Percentiles rank a stretch among this genome's conserved stretches.
phyloP scores from a whole-genome alignment of 1,140 invertebrate species.

The Drosophila leontia region DNA sequence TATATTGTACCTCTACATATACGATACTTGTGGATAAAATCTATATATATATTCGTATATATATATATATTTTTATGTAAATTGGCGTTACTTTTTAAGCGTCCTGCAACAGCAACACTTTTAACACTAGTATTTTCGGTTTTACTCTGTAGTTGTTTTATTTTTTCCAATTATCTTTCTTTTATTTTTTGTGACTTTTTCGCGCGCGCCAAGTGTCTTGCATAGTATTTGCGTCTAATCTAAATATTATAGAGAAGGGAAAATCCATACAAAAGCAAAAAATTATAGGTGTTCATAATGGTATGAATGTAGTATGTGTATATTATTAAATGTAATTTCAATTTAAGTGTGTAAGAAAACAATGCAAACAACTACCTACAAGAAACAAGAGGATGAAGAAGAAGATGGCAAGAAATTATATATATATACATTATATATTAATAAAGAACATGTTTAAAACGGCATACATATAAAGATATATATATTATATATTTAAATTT shows the following conservation, averaged over 20 bases:
- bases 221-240: slow-evolving; percentile 70
- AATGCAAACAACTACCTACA: slow-evolving; percentile 80
- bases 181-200: slow-evolving; percentile 40
- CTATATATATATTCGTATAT: slow-evolving; percentile 58
- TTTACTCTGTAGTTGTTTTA: slow-evolving; percentile 24
- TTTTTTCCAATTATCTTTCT: slow-evolving; percentile 22
- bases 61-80: slow-evolving; percentile 68
- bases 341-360: slow-evolving; percentile 68
- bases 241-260: slow-evolving; percentile 40
- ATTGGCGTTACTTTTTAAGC: slow-evolving; percentile 65
- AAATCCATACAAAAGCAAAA: slow-evolving; percentile 54
- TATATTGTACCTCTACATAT: slow-evolving; percentile 52
- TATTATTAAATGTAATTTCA: slow-evolving; percentile 60
- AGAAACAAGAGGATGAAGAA: slow-evolving; percentile 40
- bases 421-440: slow-evolving; percentile 35
- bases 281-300: slow-evolving; percentile 69
- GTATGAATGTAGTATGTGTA: slow-evolving; percentile 60
- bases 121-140: slow-evolving; percentile 45
- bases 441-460: slow-evolving; percentile 47
- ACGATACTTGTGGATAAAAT: slow-evolving; percentile 48
- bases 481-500: slow-evolving; percentile 65
- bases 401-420: slow-evolving; percentile 60
- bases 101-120: slow-evolving; percentile 36
- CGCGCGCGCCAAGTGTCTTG: slow-evolving; percentile 70
- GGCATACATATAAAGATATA: slow-evolving; percentile 42